Evolutionary conservation across 2,888 invertebrate genomes (phyloP), one percentile per base, ranked within the genome.

Genomic region (Cotesia congregata): DNA sequence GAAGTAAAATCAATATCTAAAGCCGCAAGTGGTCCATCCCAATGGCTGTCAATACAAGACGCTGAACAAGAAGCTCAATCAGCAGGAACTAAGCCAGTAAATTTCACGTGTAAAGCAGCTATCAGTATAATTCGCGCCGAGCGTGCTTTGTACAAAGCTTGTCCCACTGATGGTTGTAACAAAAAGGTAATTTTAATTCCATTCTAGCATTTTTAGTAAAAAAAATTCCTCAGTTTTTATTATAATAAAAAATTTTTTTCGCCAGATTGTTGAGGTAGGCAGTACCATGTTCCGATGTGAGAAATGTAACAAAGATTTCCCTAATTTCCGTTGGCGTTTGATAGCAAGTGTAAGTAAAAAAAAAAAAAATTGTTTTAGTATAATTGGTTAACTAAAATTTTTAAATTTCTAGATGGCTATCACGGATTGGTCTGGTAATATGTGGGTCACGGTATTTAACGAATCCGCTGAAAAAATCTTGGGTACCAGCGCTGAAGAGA

Each of bases 211-310:
- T 39, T 67, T 7, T 38, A 1, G 6, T 12, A 7, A 15, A 62
- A 4, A 6, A 41, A 72, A 62, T 62, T 62, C 15, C 1, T 62
- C 5, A 62, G 5, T n/a, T 17, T n/a, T 17, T 59, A 59, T 60
- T 61, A 5, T 20, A 39, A 71, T 9, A 3, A 38, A 41, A 64
- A 3, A 38, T 67, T 79, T 69, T 40, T 60, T 40, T 1, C 78
- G 83, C n/a, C 67, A 90, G 90, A 91, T 98, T 0, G 91, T 97
- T 6, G 98, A 98, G 88, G 93, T 95, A 85, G 94, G 94, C 80
- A 97, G 97, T 85, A 97, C 96, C 0, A 92, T 94, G 86, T 99
- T 93, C 90, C 92, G 97, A 73, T 99, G 99, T 90, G 99, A 99
- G 89, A 99, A 99, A 90, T 99, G 99, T 88, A 93, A 94, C 85